Evolutionary conservation across 2,797 vertebrate species (phyloP), one percentile per base, ranked within the genome.

Genomic region (Chrysolophus pictus): DNA sequence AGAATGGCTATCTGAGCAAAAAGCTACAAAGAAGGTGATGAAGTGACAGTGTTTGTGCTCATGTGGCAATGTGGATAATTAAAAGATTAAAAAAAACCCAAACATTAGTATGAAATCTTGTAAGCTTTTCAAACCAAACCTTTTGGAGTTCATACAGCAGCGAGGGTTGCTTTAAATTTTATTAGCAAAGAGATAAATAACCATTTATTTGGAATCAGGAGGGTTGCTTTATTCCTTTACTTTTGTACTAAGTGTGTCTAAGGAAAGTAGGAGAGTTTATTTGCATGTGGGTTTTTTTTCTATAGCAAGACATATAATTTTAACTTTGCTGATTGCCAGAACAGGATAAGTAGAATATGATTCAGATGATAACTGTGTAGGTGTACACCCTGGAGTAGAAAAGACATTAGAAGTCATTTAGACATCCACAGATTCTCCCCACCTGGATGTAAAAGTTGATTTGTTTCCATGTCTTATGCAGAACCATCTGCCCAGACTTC

Each of bases 401-500:
- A 68, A 82, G 37, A 49, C 11, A n/a, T 46, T 63, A 53, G 64
- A 44, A 87, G 31, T 47, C 51, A 49, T 86, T 73, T 76, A 84
- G 42, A 77, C 6, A 69, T 53, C 2, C 19, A 60, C 22, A 74
- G 14, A 56, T 74, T 73, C 22, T 74, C 17, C 37, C 53, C 29
- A 63, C 8, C 24, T 76, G 51, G 8, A 65, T 2, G 1, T 69
- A 33, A 88, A 88, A 70, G 14, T 59, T 84, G 41, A 82, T 53
- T 87, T 77, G 71, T 60, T 85, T 83, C 33, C 14, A 2, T 92
- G 19, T 94, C 71, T 93, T 17, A 31, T 71, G 33, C 87, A 99
- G 99, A 83, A 94, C 98, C 13, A 95, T 99, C 59, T 98, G 98
- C 77, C 99, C 99, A 69, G 99, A 99, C 94, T 99, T 99, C 96